A percentile compares a stretch with the other conserved stretches of the same genome.
These are phyloP conservation scores for Archegozetes longisetosus DNA, from an alignment of 1,140 invertebrate genomes.

Conservation along the genomic window DNA sequence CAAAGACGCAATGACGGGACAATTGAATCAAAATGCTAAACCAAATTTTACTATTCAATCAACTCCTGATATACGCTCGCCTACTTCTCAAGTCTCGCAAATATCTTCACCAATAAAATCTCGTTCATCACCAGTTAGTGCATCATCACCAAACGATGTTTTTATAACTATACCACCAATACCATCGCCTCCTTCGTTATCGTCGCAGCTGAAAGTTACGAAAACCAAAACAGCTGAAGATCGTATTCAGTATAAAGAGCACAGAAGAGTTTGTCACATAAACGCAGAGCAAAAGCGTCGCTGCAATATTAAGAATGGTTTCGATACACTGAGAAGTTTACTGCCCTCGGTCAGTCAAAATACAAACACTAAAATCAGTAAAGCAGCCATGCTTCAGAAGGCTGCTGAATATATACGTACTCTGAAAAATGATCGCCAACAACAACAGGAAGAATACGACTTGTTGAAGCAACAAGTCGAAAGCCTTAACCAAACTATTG, in stretches of 20 bases:
- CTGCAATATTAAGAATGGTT: slow-evolving; percentile 93
- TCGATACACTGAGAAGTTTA: slow-evolving; percentile 81
- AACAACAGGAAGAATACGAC: slow-evolving; percentile 79
- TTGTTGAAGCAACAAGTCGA: slow-evolving; percentile 65
- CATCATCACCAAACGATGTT: not conserved
- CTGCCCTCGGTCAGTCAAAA: slow-evolving; percentile 74
- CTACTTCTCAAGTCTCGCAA: not conserved
- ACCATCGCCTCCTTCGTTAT: not conserved
- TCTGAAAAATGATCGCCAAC: slow-evolving; percentile 61
- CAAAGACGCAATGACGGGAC: not conserved
- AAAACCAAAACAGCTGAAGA: slow-evolving; percentile 23
- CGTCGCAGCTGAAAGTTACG: not conserved
- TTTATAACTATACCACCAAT: not conserved
- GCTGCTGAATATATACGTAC: slow-evolving; percentile 82
- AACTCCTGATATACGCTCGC: not conserved
- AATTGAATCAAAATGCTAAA: not conserved
- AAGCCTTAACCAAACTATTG: slow-evolving; percentile 71
- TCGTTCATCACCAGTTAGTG: not conserved
- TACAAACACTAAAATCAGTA: slow-evolving; percentile 73
- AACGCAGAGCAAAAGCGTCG: slow-evolving; percentile 95
- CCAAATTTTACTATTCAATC: not conserved
- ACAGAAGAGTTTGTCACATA: slow-evolving; percentile 51
- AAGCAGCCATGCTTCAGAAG: slow-evolving; percentile 91
- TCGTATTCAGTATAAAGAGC: slow-evolving; percentile 28
- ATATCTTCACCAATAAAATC: not conserved